Evolutionary conservation across 2,113 vertebrate genomes (phyloP).

Genomic region (Cyprinodon brontotheroides): DNA sequence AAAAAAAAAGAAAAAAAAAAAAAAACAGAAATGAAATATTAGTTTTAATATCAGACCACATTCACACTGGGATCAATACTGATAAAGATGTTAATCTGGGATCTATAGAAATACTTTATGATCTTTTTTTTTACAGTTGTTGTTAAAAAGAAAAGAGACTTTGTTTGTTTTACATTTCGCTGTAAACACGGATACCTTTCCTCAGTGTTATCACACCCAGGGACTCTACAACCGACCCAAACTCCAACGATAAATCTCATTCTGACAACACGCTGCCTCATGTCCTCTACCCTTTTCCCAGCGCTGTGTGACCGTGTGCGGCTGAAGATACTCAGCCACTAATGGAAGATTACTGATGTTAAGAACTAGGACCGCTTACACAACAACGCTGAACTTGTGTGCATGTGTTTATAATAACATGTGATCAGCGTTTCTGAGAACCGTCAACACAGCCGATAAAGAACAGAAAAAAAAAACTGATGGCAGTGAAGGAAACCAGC

Average conservation of each 20-base stretch:
- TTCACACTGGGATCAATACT: too few relatives aligned
- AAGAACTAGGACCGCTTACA: slow-evolving; percentile 63
- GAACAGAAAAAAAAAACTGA: slow-evolving; percentile 40
- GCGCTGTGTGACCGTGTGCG: slow-evolving; percentile 52
- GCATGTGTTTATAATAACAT: slow-evolving; percentile 5
- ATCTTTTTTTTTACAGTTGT: too few relatives aligned
- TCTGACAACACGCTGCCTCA: slow-evolving; percentile 46
- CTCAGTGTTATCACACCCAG: too few relatives aligned
- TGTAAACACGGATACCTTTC: neutral
- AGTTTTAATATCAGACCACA: too few relatives aligned
- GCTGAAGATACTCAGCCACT: slow-evolving; percentile 59
- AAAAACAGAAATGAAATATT: too few relatives aligned
- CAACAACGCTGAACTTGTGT: slow-evolving; percentile 54
- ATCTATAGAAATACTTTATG: too few relatives aligned
- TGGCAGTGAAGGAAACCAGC: slow-evolving; percentile 64
- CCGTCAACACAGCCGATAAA: slow-evolving; percentile 7
- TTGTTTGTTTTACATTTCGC: neutral
- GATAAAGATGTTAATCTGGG: too few relatives aligned
- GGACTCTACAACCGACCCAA: neutral
- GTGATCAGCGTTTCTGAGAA: slow-evolving; percentile 14
- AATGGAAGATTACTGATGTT: slow-evolving; percentile 69
- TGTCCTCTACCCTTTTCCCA: slow-evolving; percentile 45
- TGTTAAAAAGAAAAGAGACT: neutral
- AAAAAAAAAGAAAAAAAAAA: too few relatives aligned
- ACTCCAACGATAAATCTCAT: slow-evolving; percentile 13